These are phyloP conservation scores for Neotoxoptera formosana DNA, from an alignment of 1,140 invertebrate genomes.

Conservation along the genomic window DNA sequence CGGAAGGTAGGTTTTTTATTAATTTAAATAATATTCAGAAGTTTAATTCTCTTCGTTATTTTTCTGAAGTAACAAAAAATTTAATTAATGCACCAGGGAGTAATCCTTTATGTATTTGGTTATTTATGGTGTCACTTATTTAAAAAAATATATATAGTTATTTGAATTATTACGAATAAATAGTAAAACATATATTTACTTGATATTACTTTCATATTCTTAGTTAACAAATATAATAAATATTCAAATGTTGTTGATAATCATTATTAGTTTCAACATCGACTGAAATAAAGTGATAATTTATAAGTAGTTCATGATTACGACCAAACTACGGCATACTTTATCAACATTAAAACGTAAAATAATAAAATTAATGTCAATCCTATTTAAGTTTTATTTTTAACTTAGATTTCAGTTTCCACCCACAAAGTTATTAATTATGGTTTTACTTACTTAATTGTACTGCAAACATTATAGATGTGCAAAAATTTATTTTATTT, in stretches of 20 bases:
- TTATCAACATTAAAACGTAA: not conserved
- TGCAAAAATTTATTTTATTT: not conserved
- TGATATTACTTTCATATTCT: not conserved
- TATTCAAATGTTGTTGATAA: not conserved
- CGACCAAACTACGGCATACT: not conserved
- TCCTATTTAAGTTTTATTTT: not conserved
- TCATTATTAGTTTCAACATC: not conserved
- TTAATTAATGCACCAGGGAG: not conserved
- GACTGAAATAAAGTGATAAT: not conserved
- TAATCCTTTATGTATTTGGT: not conserved
- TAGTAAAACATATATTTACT: not conserved
- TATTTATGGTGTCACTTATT: not conserved
- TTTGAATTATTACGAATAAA: not conserved
- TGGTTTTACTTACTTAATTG: not conserved
- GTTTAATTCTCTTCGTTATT: not conserved
- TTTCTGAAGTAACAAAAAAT: not conserved
- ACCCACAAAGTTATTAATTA: not conserved
- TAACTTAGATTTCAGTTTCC: not conserved
- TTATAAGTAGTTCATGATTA: not conserved
- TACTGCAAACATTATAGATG: not conserved
- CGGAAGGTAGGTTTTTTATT: not conserved
- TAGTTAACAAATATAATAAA: not conserved
- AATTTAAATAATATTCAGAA: not conserved
- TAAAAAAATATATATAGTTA: not conserved
- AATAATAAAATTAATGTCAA: not conserved